Base-by-base conservation (phyloP, 1,140 invertebrate species). In the Calliopsis andreniformis region DNA sequence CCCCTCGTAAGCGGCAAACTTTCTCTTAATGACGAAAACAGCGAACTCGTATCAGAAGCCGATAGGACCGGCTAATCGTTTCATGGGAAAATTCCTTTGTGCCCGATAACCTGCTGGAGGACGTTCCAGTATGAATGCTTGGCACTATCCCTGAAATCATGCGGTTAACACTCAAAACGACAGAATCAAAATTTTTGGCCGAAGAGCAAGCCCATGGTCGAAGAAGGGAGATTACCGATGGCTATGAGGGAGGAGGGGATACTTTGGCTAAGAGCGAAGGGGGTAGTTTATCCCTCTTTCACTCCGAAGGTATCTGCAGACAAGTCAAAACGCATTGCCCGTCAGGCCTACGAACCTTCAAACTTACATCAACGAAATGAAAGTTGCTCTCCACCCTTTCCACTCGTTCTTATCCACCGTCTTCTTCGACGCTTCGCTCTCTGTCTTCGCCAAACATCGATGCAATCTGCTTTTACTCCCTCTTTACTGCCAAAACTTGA, bases 281-380 rank as follows among this genome's bases (percentile, higher is more conserved):
- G 32, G 30, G 20, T 81, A 79, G 86, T 86, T 88, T 86, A 82
- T 80, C 73, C 84, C 83, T 72, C 81, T 84, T 84, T 70, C 80
- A 86, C 84, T 86, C 64, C 72, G 62, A 61, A 78, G 67, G 58
- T 78, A 80, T 84, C 61, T 58, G 75, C 84, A 86, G 86, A 88
- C 86, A 76, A 79, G 82, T 76, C 62, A 43, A 85, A 73, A 79
- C 70, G 72, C 68, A 82, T 75, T 82, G 80, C 81, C 84, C 83
- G 87, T 89, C 85, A 88, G 87, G 87, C 76, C 82, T 84, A 49
- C 59, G 73, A 84, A 87, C 76, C 84, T 86, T 90, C 84, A 88
- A 91, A 89, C 85, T 90, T 88, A 84, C 87, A 88, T 89, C 86
- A 88, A 86, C 82, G 79, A 89, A 91, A 91, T 88, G 87, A 89